Evolutionary conservation across 2,888 invertebrate genomes (phyloP), one percentile per base, ranked within the genome.

Genomic region (Acronicta aceris): DNA sequence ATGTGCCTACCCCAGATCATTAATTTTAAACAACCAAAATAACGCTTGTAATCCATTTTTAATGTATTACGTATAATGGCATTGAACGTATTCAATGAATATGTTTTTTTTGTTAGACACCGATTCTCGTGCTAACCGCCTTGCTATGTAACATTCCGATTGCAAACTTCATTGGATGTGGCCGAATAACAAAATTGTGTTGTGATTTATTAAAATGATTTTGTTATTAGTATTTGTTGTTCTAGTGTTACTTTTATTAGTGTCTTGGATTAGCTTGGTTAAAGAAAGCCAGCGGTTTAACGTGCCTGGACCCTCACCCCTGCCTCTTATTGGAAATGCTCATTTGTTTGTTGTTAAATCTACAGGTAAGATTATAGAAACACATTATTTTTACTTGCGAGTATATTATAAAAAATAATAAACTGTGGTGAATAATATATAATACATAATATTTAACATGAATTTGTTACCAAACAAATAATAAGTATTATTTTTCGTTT

Each of bases 251-350:
- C 41, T 81, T 15, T 55, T 78, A 54, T 46, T 81, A 25, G 9
- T 81, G 30, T 90, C 90, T 2, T 90, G 90, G 89, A 62, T 83
- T 6, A 64, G 68, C 61, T 79, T 90, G 13, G 33, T 87, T 13
- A 67, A 54, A 16, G 81, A 84, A 47, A 77, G 69, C 12, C 79
- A 65, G 6, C 77, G 57, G 6, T 79, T 67, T 25, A 87, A 88
- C 48, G 41, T 89, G 10, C 73, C 72, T 2, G 92, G 92, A 8
- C 94, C 95, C 0, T 47, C 65, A 0, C 84, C 88, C 0, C 67
- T 91, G 40, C 95, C 96, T 0, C 12, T 96, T 2, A 47, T 96
- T 10, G 96, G 96, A 0, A 95, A 95, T 84, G 95, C 88, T 0
- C 83, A 91, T 60, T 83, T 93, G 21, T 88, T 95, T 63, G 78